phyloP scores from a whole-genome alignment of 2,888 invertebrate genomes.

The Elmis aenea region DNA sequence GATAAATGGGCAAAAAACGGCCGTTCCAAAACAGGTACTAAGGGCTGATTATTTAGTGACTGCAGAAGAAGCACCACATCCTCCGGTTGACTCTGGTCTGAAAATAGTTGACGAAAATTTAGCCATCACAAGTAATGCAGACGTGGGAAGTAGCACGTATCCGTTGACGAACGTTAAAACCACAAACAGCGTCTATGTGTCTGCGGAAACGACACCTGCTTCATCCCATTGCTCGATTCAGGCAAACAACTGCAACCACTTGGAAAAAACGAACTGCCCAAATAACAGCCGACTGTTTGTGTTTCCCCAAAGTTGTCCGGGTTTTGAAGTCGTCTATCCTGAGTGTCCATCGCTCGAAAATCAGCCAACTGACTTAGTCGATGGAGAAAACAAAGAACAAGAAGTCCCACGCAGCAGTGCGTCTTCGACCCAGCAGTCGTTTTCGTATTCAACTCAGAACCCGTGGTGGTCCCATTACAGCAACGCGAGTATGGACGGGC shows the following conservation, averaged over 20 bases:
- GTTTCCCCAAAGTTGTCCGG: constrained; percentile 40
- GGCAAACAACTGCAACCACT: neutral
- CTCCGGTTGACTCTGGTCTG: neutral
- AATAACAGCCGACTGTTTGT: constrained; percentile 33
- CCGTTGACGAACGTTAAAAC: neutral
- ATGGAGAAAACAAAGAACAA: neutral
- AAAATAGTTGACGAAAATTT: neutral
- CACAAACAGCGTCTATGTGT: neutral
- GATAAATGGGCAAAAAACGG: constrained; percentile 37
- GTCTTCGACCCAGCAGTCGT: neutral
- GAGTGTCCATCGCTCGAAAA: no score
- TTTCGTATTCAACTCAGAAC: no score
- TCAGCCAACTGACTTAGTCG: no score
- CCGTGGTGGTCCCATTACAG: neutral
- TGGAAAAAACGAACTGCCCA: neutral
- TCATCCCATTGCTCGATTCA: neutral
- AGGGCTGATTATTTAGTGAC: constrained; percentile 33
- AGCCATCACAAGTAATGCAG: neutral
- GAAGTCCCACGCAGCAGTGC: neutral
- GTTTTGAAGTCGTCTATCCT: constrained; percentile 35
- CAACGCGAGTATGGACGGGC: neutral
- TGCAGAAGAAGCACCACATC: constrained; percentile 29
- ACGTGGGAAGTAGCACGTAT: neutral
- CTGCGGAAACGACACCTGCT: constrained; percentile 1
- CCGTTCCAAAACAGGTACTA: constrained; percentile 38